Conservation (phyloP, 2,797 vertebrate species). For the Diplodus puntazzo region DNA sequence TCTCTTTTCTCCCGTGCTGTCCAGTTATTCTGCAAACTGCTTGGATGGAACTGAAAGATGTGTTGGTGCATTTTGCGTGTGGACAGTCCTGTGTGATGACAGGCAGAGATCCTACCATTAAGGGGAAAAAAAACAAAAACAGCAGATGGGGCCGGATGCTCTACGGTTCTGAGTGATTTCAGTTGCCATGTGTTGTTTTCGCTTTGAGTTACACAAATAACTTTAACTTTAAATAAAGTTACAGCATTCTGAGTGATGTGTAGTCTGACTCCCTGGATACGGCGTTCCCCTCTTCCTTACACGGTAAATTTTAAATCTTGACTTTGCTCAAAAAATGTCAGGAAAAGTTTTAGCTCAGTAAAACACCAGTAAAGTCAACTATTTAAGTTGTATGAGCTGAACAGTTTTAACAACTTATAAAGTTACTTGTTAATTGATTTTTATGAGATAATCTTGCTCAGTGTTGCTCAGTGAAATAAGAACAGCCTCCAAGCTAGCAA, state of each 20-base stretch:
- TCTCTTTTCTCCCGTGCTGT: background rate
- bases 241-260: background rate
- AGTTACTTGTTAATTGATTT: too few species aligned
- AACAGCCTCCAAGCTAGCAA: too few species aligned
- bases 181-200: background rate
- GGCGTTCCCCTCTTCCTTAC: too few species aligned
- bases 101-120: background rate
- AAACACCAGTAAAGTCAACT: too few species aligned
- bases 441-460: too few species aligned
- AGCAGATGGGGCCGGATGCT: background rate
- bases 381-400: too few species aligned
- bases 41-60: background rate
- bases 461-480: too few species aligned
- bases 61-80: background rate
- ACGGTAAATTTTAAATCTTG: too few species aligned
- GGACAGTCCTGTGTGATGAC: background rate
- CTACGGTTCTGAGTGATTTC: background rate
- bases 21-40: background rate
- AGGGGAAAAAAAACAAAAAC: background rate
- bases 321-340: too few species aligned
- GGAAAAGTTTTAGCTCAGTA: too few species aligned
- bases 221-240: background rate
- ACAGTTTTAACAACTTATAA: too few species aligned
- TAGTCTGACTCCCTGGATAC: too few species aligned
- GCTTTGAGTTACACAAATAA: background rate